Conservation (phyloP, 2,888 invertebrate genomes). For the Platynereis dumerilii region DNA sequence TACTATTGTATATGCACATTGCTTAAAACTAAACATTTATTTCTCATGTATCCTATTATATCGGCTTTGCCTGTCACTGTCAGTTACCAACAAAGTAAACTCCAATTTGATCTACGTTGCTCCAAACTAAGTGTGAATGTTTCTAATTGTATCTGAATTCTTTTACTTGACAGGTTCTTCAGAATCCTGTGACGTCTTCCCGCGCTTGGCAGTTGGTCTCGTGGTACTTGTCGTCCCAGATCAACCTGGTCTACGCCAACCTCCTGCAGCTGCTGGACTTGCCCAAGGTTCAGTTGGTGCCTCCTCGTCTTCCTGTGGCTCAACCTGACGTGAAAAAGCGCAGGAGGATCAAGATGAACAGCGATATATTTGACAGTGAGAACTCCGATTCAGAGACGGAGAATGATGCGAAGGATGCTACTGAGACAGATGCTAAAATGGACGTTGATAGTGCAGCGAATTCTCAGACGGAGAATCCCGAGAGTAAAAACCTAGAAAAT, state of each 20-base stretch:
- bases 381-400: slow-evolving; percentile 4
- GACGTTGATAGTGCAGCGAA: not conserved
- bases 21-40: too few species aligned
- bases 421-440: not conserved
- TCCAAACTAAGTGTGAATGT: too few species aligned
- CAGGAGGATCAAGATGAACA: slow-evolving; percentile 9
- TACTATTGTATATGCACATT: too few species aligned
- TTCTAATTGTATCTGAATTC: too few species aligned
- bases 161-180: not conserved
- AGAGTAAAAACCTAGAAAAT: not conserved
- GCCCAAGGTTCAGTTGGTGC: not conserved
- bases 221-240: slow-evolving; percentile 6
- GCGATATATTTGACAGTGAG: slow-evolving; percentile 10
- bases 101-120: too few species aligned
- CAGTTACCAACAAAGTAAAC: too few species aligned
- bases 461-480: not conserved
- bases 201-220: not conserved
- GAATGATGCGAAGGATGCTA: not conserved
- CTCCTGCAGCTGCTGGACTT: slow-evolving; percentile 9
- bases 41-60: too few species aligned
- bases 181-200: too few species aligned
- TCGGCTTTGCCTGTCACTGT: too few species aligned
- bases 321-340: not conserved
- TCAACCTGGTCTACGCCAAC: slow-evolving; percentile 22
- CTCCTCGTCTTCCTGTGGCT: slow-evolving; percentile 1